These are phyloP conservation scores for Heliconius nattereri DNA, from an alignment of 1,140 invertebrate genomes.

Conservation along the genomic window DNA sequence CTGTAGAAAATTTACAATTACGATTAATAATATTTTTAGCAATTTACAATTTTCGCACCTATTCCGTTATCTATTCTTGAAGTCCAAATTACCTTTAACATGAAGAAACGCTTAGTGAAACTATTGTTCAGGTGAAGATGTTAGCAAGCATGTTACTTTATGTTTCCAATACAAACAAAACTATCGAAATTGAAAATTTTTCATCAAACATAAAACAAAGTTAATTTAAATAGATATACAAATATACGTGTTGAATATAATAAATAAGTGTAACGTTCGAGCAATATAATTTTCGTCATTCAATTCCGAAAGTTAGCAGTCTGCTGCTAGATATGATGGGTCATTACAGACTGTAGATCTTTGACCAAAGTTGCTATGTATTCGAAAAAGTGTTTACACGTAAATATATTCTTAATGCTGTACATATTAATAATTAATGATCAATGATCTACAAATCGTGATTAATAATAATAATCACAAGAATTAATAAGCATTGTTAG, in stretches of 20 bases:
- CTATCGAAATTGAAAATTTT: constrained; percentile 24
- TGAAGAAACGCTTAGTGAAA: constrained; percentile 47
- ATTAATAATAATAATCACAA: constrained; percentile 1
- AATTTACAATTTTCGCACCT: constrained; percentile 75
- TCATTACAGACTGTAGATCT: neutral
- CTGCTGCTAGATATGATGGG: neutral
- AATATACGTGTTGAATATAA: neutral
- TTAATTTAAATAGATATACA: neutral
- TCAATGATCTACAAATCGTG: neutral
- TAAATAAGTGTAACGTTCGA: neutral
- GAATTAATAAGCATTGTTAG: constrained; percentile 8
- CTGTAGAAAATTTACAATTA: constrained; percentile 55
- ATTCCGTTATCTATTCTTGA: constrained; percentile 80
- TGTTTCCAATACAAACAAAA: constrained; percentile 14
- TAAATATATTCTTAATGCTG: neutral
- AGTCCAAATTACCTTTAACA: constrained; percentile 71
- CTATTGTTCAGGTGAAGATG: constrained; percentile 58
- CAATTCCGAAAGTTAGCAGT: constrained; percentile 9
- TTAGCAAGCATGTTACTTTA: constrained; percentile 62
- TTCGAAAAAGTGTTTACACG: neutral
- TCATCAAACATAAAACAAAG: neutral
- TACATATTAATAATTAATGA: neutral
- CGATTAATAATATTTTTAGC: constrained; percentile 57
- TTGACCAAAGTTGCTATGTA: neutral
- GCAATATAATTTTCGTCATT: neutral